These are phyloP conservation scores for Stegodyphus mimosarum DNA, from an alignment of 1,140 invertebrate genomes.

Conservation along the genomic window DNA sequence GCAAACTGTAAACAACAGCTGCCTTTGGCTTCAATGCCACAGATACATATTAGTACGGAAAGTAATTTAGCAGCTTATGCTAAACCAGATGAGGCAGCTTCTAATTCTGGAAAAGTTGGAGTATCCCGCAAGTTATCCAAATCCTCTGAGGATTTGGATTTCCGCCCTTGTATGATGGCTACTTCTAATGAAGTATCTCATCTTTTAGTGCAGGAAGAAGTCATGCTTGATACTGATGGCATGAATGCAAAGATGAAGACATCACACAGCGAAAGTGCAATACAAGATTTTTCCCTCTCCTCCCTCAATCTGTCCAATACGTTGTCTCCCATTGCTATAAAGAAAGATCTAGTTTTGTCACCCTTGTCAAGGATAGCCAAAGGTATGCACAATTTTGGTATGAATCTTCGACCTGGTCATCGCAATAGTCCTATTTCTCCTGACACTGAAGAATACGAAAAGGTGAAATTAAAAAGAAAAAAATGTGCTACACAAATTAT, in stretches of 20 bases:
- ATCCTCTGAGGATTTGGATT: constrained; percentile 76
- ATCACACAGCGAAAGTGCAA: constrained; percentile 82
- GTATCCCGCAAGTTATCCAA: constrained; percentile 71
- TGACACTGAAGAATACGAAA: constrained; percentile 50
- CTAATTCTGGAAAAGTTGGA: constrained; percentile 25
- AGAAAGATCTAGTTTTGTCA: constrained; percentile 64
- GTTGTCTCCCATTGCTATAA: constrained; percentile 62
- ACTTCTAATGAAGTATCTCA: constrained; percentile 58
- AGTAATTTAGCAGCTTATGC: constrained; percentile 62
- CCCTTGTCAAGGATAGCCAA: constrained; percentile 64
- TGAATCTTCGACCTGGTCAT: constrained; percentile 74
- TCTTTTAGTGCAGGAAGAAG: constrained; percentile 52
- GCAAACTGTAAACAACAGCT: constrained; percentile 40
- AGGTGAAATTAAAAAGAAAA: constrained; percentile 37
- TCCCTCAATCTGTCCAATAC: constrained; percentile 63
- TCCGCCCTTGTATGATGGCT: constrained; percentile 28
- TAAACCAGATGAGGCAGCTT: constrained; percentile 5
- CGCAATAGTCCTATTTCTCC: constrained; percentile 21
- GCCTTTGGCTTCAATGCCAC: constrained; percentile 71
- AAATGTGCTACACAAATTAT: constrained; percentile 59
- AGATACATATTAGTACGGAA: constrained; percentile 73
- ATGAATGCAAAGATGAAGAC: constrained; percentile 76
- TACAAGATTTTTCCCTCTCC: constrained; percentile 71
- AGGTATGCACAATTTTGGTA: constrained; percentile 81
- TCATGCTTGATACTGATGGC: constrained; percentile 47